Conservation (phyloP, 2,797 vertebrate genomes). For the Cephalopachus bancanus region DNA sequence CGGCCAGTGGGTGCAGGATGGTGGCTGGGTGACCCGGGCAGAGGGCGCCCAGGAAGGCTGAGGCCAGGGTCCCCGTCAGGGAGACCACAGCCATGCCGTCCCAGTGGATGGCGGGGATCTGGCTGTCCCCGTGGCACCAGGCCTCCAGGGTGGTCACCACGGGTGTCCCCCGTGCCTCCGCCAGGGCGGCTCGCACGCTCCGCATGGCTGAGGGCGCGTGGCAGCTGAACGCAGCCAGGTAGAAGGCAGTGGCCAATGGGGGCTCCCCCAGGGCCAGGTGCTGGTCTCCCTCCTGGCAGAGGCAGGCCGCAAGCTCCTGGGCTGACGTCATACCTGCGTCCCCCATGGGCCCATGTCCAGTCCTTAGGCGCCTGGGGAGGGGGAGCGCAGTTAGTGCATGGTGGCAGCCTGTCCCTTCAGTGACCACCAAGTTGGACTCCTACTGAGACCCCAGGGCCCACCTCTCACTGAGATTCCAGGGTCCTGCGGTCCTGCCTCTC, state of each 20-base stretch:
- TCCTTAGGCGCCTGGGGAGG: constrained; percentile 32
- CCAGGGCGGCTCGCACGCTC: constrained; percentile 88
- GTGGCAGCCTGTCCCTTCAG: not conserved
- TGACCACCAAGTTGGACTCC: fast-evolving
- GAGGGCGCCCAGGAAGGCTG: constrained; percentile 93
- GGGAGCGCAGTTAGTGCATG: fast-evolving
- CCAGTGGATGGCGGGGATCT: constrained; percentile 87
- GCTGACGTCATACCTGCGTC: constrained; percentile 77
- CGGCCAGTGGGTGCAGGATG: constrained; percentile 92
- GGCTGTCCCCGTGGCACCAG: constrained; percentile 90
- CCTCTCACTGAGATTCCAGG: too few relatives aligned
- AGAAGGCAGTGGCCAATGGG: constrained; percentile 90
- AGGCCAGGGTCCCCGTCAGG: constrained; percentile 91
- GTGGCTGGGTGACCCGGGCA: constrained; percentile 91
- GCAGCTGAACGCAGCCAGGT: constrained; percentile 93
- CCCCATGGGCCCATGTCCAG: not conserved
- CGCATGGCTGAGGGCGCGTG: constrained; percentile 89
- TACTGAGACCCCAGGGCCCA: not conserved
- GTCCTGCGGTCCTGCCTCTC: too few relatives aligned
- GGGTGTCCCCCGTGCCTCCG: constrained; percentile 59
- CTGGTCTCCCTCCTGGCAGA: constrained; percentile 92
- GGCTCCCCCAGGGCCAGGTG: constrained; percentile 88
- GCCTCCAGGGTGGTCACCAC: constrained; percentile 91
- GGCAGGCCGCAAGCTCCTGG: constrained; percentile 84
- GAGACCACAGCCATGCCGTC: constrained; percentile 83